Base-by-base conservation (phyloP, 2,113 vertebrate species). In the Zosterops borbonicus region DNA sequence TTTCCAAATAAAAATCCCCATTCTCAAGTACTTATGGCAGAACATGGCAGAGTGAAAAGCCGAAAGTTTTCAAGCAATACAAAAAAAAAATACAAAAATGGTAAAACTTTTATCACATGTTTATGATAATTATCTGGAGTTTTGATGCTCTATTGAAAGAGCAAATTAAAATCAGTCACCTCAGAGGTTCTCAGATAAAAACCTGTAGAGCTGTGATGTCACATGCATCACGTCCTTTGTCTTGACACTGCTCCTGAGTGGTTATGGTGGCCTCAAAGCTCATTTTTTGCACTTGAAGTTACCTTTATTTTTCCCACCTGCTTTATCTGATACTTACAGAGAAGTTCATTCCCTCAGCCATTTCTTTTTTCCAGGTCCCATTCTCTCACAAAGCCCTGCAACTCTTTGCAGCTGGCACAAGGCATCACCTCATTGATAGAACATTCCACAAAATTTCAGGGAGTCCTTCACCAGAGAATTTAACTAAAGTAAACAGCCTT, bases 271-370 rank as follows among this genome's bases (percentile, higher is more conserved):
- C 29, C 20, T 85, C 44, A 67, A 79, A 67, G 29, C 4, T 68
- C 12, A 22, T 37, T 22, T 55, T 67, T 79, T 27, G 5, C 24
- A 18, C 11, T 9, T 33, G 39, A 84, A 71, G 4, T 44, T 50
- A 22, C 25, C 6, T 44, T 19, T 68, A 33, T 35, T 90, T 78
- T 71, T 15, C n/a, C 21, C 18, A 71, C 0, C 0, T 79, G n/a
- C 24, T 9, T 62, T 50, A 9, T 46, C 76, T 73, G 29, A 73
- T 60, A 35, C 39, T 70, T 83, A 33, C 0, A 50, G 63, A 71
- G 25, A 29, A 0, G 4, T 18, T 64, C 0, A 37, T 63, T 86
- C 56, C 6, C 33, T 23, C 31, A 29, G 7, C 14, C 6, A 1
- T 67, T 67, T 42, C 31, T 39, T 69, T 60, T 81, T 81, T 5